Conservation (phyloP, 2,113 vertebrate genomes). For the Alaudala cheleensis region DNA sequence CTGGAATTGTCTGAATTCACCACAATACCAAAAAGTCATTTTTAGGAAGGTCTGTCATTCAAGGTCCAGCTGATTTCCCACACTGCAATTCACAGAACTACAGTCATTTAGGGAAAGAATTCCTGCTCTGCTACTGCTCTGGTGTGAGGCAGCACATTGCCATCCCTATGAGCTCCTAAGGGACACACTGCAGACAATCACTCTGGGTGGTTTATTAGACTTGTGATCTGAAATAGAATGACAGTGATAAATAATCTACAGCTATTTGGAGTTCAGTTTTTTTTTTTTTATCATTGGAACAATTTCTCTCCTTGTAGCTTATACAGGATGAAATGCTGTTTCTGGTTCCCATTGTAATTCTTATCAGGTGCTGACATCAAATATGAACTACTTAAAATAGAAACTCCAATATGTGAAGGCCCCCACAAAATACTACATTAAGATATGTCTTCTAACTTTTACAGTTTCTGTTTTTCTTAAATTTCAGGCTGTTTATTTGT, state of each 20-base stretch:
- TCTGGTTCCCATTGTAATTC: background rate
- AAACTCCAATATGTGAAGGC: background rate
- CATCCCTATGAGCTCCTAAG: fast-evolving
- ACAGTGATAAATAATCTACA: background rate
- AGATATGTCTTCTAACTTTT: background rate
- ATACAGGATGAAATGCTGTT: background rate
- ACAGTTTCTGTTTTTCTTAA: background rate
- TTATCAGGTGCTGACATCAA: background rate
- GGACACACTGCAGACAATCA: background rate
- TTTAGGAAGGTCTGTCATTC: background rate
- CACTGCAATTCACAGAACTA: background rate
- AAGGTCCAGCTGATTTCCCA: background rate
- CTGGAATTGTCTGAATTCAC: background rate
- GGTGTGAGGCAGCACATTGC: background rate
- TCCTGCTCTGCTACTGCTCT: background rate
- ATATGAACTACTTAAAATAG: background rate
- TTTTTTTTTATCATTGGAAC: background rate
- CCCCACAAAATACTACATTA: background rate
- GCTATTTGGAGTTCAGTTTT: background rate
- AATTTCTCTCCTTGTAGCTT: background rate
- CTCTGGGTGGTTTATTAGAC: background rate
- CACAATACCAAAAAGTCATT: background rate
- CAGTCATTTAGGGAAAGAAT: background rate
- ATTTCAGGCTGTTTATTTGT: background rate
- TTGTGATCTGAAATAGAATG: background rate